phyloP scores from a whole-genome alignment of 35 echinoderm and acorn worm genomes.

The Anneissia japonica region DNA sequence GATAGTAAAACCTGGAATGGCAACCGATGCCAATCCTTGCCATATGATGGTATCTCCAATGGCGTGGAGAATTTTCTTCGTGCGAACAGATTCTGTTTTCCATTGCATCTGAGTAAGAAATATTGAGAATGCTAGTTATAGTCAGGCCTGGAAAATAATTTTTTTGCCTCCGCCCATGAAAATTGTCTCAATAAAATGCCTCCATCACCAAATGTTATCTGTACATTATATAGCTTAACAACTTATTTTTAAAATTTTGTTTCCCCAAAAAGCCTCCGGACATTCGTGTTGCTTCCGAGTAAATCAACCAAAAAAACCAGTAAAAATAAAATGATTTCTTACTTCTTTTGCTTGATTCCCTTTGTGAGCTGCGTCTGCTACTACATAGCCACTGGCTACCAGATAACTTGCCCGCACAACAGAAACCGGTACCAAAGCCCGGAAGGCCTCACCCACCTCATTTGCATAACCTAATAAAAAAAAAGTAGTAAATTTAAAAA shows the following conservation, averaged over 20 bases:
- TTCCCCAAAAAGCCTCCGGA: no score
- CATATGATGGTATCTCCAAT: constrained; percentile 44
- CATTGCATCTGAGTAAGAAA: constrained; percentile 36
- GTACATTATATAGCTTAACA: neutral
- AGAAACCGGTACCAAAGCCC: constrained; percentile 24
- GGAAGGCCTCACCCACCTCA: constrained; percentile 54
- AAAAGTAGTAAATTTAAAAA: neutral
- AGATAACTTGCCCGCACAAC: constrained; percentile 33
- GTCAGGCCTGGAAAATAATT: neutral
- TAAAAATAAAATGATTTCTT: neutral
- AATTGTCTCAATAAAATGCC: no score
- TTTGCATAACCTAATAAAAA: constrained; percentile 48
- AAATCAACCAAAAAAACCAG: neutral
- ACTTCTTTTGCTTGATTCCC: constrained; percentile 34
- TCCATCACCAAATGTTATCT: no score
- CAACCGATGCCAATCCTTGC: constrained; percentile 52
- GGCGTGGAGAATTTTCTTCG: constrained; percentile 35
- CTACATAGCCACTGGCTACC: constrained; percentile 43
- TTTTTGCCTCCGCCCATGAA: no score
- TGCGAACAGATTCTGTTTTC: constrained; percentile 26
- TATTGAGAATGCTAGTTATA: neutral
- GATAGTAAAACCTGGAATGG: constrained; percentile 48
- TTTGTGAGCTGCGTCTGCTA: constrained; percentile 39
- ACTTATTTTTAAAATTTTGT: no score
- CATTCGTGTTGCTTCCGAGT: no score